Base-by-base conservation (phyloP, 2,888 invertebrate genomes). In the Caenorhabditis virilis region DNA sequence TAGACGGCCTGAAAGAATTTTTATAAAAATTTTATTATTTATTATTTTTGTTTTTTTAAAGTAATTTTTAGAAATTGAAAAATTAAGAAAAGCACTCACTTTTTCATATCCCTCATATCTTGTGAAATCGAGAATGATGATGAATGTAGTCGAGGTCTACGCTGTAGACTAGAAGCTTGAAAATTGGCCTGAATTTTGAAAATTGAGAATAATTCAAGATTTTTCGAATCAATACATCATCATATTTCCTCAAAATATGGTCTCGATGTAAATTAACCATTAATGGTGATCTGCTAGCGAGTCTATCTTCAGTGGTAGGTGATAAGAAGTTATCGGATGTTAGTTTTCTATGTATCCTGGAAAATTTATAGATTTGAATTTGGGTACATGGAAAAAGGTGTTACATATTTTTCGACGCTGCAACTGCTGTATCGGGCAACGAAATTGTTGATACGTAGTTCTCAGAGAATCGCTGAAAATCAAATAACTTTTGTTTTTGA, bases 21-120 rank as follows among this genome's bases (percentile, higher is more conserved):
- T n/a, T n/a, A n/a, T n/a, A n/a, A n/a, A n/a, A n/a, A n/a, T n/a
- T n/a, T n/a, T n/a, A n/a, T n/a, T n/a, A n/a, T n/a, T n/a, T n/a
- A n/a, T n/a, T n/a, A n/a, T n/a, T n/a, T n/a, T n/a, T n/a, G n/a
- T n/a, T n/a, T n/a, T n/a, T n/a, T n/a, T n/a, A n/a, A n/a, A n/a
- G n/a, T n/a, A n/a, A n/a, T n/a, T n/a, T n/a, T n/a, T n/a, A n/a
- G n/a, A n/a, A n/a, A n/a, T n/a, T n/a, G n/a, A n/a, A n/a, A n/a
- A n/a, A n/a, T n/a, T n/a, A n/a, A n/a, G n/a, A n/a, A n/a, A n/a
- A n/a, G n/a, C n/a, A n/a, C n/a, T n/a, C n/a, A 59, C 65, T 60
- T 63, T 45, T 52, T 63, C 73, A 73, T 73, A 20, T 73, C 73
- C 13, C 54, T 38, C 64, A 73, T 68, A 33, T 73, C 73, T 35